phyloP scores from a whole-genome alignment of 2,888 invertebrate species.

The Acrobasis repandana region DNA sequence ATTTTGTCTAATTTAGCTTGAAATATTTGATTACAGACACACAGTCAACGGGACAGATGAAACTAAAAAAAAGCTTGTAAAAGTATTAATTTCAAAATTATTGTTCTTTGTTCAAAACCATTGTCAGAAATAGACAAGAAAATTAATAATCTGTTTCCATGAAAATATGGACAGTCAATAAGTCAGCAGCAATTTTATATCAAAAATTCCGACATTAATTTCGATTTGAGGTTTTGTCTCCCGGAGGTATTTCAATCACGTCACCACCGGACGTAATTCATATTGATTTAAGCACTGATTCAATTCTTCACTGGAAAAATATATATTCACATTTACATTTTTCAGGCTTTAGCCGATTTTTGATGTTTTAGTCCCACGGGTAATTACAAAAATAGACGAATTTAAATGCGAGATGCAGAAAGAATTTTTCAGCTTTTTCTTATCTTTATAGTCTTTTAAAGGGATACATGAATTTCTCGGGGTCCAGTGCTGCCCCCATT shows the following conservation, averaged over 20 bases:
- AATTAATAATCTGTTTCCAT: no score
- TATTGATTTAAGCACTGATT: constrained; percentile 15
- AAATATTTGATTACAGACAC: no score
- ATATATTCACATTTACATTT: not conserved
- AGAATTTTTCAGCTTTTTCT: no score
- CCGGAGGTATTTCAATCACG: constrained; percentile 16
- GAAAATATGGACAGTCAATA: constrained; percentile 7
- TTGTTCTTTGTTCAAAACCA: no score
- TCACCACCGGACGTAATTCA: constrained; percentile 8
- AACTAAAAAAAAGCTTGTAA: no score
- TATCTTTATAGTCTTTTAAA: no score
- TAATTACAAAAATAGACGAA: not conserved
- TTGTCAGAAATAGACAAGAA: not conserved
- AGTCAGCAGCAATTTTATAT: not conserved
- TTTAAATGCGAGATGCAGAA: no score
- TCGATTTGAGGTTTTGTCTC: not conserved
- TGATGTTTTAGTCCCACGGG: not conserved
- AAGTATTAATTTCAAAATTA: no score
- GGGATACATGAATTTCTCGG: no score
- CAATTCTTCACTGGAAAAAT: not conserved
- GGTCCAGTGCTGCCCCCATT: no score
- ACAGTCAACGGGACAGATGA: no score
- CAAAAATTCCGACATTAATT: constrained; percentile 14
- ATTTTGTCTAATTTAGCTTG: no score
- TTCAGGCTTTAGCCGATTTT: not conserved